These are phyloP conservation scores for Muscicapa striata DNA, from an alignment of 2,797 vertebrate genomes.

Conservation along the genomic window DNA sequence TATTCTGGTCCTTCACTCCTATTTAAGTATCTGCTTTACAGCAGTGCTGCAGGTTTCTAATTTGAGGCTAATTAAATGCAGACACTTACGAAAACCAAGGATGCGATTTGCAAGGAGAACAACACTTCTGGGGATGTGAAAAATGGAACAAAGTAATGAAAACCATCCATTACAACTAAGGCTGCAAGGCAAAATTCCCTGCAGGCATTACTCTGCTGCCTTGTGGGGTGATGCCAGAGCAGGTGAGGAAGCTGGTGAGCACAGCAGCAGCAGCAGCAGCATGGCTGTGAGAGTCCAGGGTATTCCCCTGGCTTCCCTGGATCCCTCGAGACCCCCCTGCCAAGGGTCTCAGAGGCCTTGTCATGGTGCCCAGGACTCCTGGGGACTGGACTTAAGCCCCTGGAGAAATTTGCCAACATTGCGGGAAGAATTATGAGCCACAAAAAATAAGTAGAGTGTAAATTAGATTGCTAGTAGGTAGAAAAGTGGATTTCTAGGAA, in stretches of 20 bases:
- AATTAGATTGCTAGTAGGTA: too few species aligned
- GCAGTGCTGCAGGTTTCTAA: slow-evolving; percentile 14
- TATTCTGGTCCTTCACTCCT: neutral
- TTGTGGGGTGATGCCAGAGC: accelerated
- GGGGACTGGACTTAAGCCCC: too few species aligned
- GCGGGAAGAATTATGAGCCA: too few species aligned
- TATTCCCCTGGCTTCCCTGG: too few species aligned
- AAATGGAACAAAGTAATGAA: slow-evolving; percentile 5
- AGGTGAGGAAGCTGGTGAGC: neutral
- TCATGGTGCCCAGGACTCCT: too few species aligned
- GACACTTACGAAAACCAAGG: neutral
- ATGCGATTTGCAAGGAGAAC: neutral
- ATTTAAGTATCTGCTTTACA: slow-evolving; percentile 35
- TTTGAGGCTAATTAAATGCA: slow-evolving; percentile 43
- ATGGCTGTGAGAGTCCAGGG: too few species aligned
- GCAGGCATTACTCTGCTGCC: neutral
- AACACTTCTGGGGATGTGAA: neutral
- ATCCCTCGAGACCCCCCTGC: too few species aligned
- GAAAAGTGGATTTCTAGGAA: too few species aligned
- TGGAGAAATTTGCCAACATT: too few species aligned
- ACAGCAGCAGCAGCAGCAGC: neutral
- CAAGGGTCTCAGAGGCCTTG: too few species aligned
- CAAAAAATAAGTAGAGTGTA: too few species aligned
- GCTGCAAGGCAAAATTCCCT: neutral
- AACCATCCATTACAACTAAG: neutral